Evolutionary conservation across 2,113 vertebrate species (phyloP).

Genomic region (Fulmarus glacialis): DNA sequence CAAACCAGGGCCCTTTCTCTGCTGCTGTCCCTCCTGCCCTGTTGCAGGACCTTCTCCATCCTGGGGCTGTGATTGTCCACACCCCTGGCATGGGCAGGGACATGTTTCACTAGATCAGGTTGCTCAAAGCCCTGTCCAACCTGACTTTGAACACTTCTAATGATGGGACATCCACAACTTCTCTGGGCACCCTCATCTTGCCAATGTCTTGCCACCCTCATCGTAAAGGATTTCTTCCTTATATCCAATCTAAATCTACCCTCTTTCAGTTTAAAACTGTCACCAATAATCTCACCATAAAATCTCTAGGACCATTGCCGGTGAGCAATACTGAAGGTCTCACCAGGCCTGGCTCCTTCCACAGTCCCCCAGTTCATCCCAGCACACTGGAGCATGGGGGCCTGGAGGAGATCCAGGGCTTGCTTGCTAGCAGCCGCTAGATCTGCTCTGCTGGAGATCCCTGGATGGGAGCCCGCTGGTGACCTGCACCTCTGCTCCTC

Average conservation of each 20-base stretch:
- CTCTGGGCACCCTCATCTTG: too few relatives aligned
- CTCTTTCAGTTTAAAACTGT: background rate
- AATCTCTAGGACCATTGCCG: background rate
- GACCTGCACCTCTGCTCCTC: background rate
- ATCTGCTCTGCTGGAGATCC: background rate
- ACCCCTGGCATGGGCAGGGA: background rate
- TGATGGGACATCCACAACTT: background rate
- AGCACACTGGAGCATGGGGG: background rate
- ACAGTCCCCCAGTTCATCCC: background rate
- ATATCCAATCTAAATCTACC: background rate
- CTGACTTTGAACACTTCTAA: background rate
- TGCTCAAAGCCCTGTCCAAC: background rate
- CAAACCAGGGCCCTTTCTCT: background rate
- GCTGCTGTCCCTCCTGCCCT: background rate
- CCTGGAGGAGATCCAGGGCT: background rate
- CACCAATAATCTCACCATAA: too few relatives aligned
- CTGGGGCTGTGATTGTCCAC: background rate
- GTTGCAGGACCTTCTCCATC: background rate
- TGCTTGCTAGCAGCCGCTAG: background rate
- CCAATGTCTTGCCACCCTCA: too few relatives aligned
- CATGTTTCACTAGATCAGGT: accelerated
- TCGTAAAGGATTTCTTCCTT: background rate
- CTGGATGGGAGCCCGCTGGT: background rate
- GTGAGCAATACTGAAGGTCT: background rate
- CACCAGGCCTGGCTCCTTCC: background rate